Conservation (phyloP, 2,113 vertebrate genomes). For the Pollachius pollachius region DNA sequence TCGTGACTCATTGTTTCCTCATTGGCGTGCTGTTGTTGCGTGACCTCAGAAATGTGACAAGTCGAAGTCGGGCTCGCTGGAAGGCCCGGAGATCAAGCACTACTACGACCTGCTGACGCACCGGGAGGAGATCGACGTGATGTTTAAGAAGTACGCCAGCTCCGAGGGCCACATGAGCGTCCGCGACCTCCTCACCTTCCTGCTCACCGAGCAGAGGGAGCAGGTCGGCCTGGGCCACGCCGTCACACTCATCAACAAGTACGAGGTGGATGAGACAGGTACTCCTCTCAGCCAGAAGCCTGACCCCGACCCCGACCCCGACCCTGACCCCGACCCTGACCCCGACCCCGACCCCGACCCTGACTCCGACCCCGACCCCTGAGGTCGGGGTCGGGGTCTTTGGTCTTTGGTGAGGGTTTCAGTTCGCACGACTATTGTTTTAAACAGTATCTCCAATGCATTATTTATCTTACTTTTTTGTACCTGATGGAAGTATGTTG, state of each 20-base stretch:
- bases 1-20: not conserved
- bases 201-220: slow-evolving; percentile 80
- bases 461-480: too few relatives aligned
- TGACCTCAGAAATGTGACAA: slow-evolving; percentile 83
- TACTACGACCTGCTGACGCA: slow-evolving; percentile 90
- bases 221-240: slow-evolving; percentile 66
- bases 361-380: too few relatives aligned
- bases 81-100: slow-evolving; percentile 87
- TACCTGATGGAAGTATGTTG: too few relatives aligned
- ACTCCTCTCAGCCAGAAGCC: not conserved
- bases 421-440: too few relatives aligned
- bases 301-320: not conserved
- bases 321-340: not conserved
- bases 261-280: slow-evolving; percentile 84
- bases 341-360: too few relatives aligned
- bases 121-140: slow-evolving; percentile 81
- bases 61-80: slow-evolving; percentile 84
- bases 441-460: too few relatives aligned
- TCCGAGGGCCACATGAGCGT: slow-evolving; percentile 73
- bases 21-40: slow-evolving; percentile 5
- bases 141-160: slow-evolving; percentile 71
- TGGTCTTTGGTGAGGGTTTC: too few relatives aligned
- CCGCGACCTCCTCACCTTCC: slow-evolving; percentile 77
- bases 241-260: slow-evolving; percentile 82
- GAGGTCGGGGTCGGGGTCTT: too few relatives aligned